phyloP scores from a whole-genome alignment of 2,797 vertebrate genomes.

The Rhincodon typus region DNA sequence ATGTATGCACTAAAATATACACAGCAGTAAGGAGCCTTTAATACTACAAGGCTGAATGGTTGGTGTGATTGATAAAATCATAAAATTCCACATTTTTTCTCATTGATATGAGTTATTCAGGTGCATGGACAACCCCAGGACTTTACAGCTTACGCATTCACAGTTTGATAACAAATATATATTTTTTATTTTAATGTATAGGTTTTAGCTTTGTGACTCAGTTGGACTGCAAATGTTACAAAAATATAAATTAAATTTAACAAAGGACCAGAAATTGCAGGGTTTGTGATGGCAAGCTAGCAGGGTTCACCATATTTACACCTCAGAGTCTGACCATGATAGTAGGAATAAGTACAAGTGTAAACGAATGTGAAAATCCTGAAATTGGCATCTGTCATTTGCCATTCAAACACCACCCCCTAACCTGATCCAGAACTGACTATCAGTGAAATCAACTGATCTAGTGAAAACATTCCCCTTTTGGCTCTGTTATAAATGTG shows the following conservation, averaged over 20 bases:
- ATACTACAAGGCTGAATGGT: background rate
- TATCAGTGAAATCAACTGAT: background rate
- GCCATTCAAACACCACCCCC: background rate
- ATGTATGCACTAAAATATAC: background rate
- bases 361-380: background rate
- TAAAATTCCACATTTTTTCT: background rate
- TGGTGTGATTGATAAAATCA: background rate
- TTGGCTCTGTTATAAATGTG: background rate
- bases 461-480: background rate
- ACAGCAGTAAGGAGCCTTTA: slow-evolving; percentile 11
- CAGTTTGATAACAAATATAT: slow-evolving; percentile 28
- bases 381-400: background rate
- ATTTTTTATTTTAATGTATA: background rate
- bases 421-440: background rate
- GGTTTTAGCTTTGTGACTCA: slow-evolving; percentile 19
- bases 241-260: slow-evolving; percentile 22
- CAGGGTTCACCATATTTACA: background rate
- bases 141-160: slow-evolving; percentile 3
- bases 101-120: slow-evolving; percentile 13
- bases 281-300: background rate
- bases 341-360: background rate
- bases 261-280: background rate
- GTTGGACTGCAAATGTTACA: background rate
- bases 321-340: background rate
- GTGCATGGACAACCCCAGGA: background rate